These are phyloP conservation scores for Orycteropus afer DNA, from an alignment of 2,113 vertebrate genomes.

Conservation along the genomic window DNA sequence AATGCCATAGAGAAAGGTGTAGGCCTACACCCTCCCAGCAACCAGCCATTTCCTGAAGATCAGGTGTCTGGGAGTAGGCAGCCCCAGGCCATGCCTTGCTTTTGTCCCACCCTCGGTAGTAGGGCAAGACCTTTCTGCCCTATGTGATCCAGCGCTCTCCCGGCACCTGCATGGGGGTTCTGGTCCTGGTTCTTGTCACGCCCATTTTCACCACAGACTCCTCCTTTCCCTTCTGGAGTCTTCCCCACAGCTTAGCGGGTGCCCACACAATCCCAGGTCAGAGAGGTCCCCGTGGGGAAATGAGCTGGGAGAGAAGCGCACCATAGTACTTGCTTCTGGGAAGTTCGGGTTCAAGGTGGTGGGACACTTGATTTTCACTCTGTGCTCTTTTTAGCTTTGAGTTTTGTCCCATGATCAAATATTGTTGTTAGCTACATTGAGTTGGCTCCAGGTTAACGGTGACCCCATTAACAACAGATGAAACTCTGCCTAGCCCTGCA, in stretches of 20 bases:
- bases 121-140: not conserved
- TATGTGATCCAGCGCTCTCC: not conserved
- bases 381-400: not conserved
- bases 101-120: not conserved
- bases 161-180: not conserved
- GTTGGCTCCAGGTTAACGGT: no score
- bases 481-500: no score
- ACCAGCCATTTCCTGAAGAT: not conserved
- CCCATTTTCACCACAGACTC: not conserved
- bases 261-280: not conserved
- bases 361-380: not conserved
- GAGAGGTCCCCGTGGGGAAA: accelerated
- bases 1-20: not conserved
- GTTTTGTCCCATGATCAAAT: not conserved
- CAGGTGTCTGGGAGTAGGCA: not conserved
- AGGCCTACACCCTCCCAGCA: not conserved
- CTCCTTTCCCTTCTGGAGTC: not conserved
- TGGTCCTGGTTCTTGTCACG: not conserved
- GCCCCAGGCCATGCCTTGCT: not conserved
- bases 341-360: not conserved
- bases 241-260: not conserved
- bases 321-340: not conserved
- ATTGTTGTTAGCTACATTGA: not conserved
- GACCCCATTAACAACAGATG: no score
- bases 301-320: not conserved